These are phyloP conservation scores for Hydrolagus colliei DNA, from an alignment of 2,797 vertebrate genomes.

Conservation along the genomic window DNA sequence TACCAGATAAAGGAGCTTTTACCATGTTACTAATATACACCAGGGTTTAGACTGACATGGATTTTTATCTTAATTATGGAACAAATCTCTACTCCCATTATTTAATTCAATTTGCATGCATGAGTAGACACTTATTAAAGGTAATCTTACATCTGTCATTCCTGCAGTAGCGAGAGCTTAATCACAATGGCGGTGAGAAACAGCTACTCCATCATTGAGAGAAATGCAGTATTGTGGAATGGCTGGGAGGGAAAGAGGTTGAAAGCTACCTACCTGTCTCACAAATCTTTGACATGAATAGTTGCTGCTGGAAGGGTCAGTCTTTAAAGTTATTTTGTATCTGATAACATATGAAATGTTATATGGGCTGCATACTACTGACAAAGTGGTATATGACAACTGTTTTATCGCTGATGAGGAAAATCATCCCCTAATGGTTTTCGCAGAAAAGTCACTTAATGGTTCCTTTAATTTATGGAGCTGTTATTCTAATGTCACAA, in stretches of 20 bases:
- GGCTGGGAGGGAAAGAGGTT: slow-evolving; percentile 28
- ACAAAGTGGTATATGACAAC: too few relatives aligned
- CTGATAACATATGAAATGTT: background rate
- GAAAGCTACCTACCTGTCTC: slow-evolving; percentile 29
- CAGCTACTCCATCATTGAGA: slow-evolving; percentile 60
- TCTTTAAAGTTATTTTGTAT: slow-evolving; percentile 16
- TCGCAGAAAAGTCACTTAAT: background rate
- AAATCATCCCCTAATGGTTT: background rate
- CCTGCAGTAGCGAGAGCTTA: slow-evolving; percentile 71
- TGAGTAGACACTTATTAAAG: slow-evolving; percentile 73
- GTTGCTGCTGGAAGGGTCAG: background rate
- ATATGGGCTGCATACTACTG: too few relatives aligned
- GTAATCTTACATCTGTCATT: slow-evolving; percentile 79
- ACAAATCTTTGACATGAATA: slow-evolving; percentile 25
- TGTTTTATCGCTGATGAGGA: slow-evolving; percentile 1
- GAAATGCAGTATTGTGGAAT: slow-evolving; percentile 36
- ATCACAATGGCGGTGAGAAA: slow-evolving; percentile 61
- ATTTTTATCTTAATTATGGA: slow-evolving; percentile 79
- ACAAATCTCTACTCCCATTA: slow-evolving; percentile 74
- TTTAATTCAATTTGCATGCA: slow-evolving; percentile 81
- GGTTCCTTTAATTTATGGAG: background rate
- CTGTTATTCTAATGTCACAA: background rate
- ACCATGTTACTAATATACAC: slow-evolving; percentile 67
- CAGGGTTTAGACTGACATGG: slow-evolving; percentile 67
- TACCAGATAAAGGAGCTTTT: slow-evolving; percentile 51